A percentile compares a stretch with the other conserved stretches of the same genome.
Conservation (phyloP, 1,140 invertebrate species). For the Zophobas morio region DNA sequence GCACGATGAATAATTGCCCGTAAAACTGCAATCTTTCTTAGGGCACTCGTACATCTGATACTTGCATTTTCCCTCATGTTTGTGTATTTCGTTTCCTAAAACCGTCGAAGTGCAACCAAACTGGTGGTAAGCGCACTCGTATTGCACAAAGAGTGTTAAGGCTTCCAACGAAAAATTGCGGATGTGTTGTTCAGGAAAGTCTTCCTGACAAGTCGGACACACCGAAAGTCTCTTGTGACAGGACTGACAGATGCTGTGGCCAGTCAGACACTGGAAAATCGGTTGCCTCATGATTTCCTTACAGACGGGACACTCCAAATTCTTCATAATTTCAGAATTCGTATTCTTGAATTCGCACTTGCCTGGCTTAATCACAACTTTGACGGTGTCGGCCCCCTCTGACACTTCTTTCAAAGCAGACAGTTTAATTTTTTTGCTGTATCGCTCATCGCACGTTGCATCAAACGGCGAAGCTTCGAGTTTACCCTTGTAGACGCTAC, state of each 20-base stretch:
- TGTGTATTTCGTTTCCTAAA: conserved; percentile 50
- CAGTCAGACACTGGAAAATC: conserved; percentile 82
- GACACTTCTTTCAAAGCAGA: conserved; percentile 50
- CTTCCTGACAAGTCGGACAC: conserved; percentile 83
- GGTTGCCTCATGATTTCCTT: conserved; percentile 84
- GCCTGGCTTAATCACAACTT: conserved; percentile 19
- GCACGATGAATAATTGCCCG: conserved; percentile 28
- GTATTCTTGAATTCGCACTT: conserved; percentile 21
- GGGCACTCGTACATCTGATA: conserved; percentile 59
- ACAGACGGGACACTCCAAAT: conserved; percentile 80
- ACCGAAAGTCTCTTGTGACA: conserved; percentile 77
- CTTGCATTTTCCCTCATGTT: conserved; percentile 58
- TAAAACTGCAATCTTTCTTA: conserved; percentile 52
- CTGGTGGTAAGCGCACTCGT: conserved; percentile 57
- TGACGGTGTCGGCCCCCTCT: conserved; percentile 51
- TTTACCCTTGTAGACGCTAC: conserved; percentile 52
- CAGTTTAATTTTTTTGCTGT: conserved; percentile 50
- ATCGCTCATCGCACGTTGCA: conserved; percentile 45
- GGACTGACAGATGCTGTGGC: conserved; percentile 82
- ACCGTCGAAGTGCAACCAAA: conserved; percentile 54
- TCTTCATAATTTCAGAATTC: conserved; percentile 54
- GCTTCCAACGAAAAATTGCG: conserved; percentile 85
- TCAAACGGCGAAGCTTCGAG: conserved; percentile 46
- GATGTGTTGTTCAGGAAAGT: conserved; percentile 75
- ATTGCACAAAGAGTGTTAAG: conserved; percentile 61